phyloP scores from a whole-genome alignment of 2,797 vertebrate species.

The Enteromius fasciolatus region DNA sequence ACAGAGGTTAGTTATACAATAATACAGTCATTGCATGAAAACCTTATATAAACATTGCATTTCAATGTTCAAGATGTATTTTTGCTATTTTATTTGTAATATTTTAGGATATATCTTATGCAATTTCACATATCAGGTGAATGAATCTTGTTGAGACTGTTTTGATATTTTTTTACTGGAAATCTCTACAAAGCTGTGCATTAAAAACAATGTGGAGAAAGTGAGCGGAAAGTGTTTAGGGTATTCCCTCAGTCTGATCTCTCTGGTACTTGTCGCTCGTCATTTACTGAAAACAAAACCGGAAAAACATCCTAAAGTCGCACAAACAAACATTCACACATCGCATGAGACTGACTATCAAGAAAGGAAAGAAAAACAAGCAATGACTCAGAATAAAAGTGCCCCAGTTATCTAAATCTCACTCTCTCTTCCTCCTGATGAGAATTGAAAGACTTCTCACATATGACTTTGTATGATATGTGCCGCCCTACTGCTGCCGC shows the following conservation, averaged over 20 bases:
- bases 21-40: no score
- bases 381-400: constrained; percentile 58
- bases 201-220: not conserved
- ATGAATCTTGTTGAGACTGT: not conserved
- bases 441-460: constrained; percentile 27
- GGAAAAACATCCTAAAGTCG: constrained; percentile 38
- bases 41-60: no score
- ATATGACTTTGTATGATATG: not conserved
- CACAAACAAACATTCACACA: constrained; percentile 45
- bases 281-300: constrained; percentile 61
- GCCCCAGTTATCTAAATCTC: constrained; percentile 48
- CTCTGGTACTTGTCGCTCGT: constrained; percentile 51
- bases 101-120: no score
- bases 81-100: no score
- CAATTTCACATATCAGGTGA: not conserved
- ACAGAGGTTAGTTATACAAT: no score
- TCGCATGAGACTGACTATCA: constrained; percentile 37
- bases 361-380: constrained; percentile 51
- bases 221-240: constrained; percentile 26
- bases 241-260: constrained; percentile 55
- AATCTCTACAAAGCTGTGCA: not conserved
- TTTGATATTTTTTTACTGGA: constrained; percentile 36
- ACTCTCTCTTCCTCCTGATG: constrained; percentile 27
- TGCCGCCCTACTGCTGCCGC: not conserved
- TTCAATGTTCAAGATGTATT: no score